These are phyloP conservation scores for Cairina moschata DNA, from an alignment of 2,113 vertebrate species.

Conservation along the genomic window DNA sequence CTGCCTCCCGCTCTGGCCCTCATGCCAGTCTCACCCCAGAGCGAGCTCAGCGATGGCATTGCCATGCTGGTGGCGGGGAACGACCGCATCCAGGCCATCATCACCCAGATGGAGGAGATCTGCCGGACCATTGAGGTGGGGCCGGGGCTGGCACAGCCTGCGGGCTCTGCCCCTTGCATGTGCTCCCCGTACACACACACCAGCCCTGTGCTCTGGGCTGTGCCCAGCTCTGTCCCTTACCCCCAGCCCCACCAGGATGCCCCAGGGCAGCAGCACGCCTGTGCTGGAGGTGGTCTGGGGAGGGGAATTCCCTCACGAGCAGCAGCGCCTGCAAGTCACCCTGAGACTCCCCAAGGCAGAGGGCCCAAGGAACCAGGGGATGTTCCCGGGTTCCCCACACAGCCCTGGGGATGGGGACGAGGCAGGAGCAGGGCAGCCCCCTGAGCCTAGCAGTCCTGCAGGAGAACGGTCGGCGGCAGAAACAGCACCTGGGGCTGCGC, in stretches of 20 bases:
- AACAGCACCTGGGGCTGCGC: slow-evolving; percentile 80
- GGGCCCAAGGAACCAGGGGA: not conserved
- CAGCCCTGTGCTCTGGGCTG: too few relatives aligned
- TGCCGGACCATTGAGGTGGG: slow-evolving; percentile 85
- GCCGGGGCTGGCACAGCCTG: accelerated
- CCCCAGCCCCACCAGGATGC: not conserved
- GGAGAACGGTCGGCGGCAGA: slow-evolving; percentile 85
- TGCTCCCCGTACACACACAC: too few relatives aligned
- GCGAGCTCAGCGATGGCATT: slow-evolving; percentile 87
- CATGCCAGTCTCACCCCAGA: slow-evolving; percentile 50
- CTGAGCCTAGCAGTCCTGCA: not conserved
- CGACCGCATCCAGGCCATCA: slow-evolving; percentile 87
- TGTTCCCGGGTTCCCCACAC: too few relatives aligned
- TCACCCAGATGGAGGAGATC: slow-evolving; percentile 90
- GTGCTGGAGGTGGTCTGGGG: not conserved
- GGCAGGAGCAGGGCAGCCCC: accelerated
- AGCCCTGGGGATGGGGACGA: not conserved
- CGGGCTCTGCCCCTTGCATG: not conserved
- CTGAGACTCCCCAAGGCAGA: not conserved
- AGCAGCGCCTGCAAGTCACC: not conserved
- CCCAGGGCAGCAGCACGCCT: not conserved
- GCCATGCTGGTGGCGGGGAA: slow-evolving; percentile 88
- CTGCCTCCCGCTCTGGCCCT: not conserved
- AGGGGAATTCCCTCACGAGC: not conserved
- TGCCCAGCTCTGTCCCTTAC: too few relatives aligned